These are phyloP conservation scores for Paraplagusia blochii DNA, from an alignment of 2,113 vertebrate genomes.

Conservation along the genomic window DNA sequence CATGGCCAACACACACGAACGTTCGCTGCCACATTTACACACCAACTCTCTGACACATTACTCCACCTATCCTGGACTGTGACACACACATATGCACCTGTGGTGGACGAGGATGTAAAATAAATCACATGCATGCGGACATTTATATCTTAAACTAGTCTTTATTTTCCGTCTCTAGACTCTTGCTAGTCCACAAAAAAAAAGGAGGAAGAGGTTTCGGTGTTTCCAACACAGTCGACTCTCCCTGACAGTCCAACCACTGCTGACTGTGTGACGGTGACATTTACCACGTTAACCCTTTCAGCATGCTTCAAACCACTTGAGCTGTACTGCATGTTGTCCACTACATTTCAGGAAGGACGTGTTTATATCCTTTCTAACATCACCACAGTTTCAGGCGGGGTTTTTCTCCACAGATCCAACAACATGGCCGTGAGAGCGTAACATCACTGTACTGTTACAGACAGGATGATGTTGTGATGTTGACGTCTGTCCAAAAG, in stretches of 20 bases:
- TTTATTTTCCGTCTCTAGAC: not conserved
- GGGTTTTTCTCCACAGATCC: too few relatives aligned
- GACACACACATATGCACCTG: slow-evolving; percentile 24
- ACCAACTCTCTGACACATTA: slow-evolving; percentile 42
- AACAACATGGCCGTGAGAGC: too few relatives aligned
- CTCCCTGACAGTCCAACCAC: not conserved
- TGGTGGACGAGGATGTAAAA: slow-evolving; percentile 6
- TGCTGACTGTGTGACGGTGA: not conserved
- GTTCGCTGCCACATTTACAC: slow-evolving; percentile 45
- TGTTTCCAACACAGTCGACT: too few relatives aligned
- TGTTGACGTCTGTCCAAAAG: not conserved
- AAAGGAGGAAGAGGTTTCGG: not conserved
- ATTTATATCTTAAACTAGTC: slow-evolving; percentile 1
- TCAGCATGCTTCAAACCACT: slow-evolving; percentile 12
- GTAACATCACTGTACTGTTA: too few relatives aligned
- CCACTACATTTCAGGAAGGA: not conserved
- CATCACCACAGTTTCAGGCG: not conserved
- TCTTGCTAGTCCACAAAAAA: not conserved
- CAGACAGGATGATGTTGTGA: not conserved
- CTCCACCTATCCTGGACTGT: slow-evolving; percentile 54
- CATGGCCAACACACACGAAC: slow-evolving; percentile 46
- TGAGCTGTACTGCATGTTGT: not conserved
- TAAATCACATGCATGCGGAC: slow-evolving; percentile 26
- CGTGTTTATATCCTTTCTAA: not conserved
- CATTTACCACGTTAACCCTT: not conserved